Evolutionary conservation across 2,797 vertebrate genomes (phyloP).

Genomic region (Parauchenoglanis punctatus): DNA sequence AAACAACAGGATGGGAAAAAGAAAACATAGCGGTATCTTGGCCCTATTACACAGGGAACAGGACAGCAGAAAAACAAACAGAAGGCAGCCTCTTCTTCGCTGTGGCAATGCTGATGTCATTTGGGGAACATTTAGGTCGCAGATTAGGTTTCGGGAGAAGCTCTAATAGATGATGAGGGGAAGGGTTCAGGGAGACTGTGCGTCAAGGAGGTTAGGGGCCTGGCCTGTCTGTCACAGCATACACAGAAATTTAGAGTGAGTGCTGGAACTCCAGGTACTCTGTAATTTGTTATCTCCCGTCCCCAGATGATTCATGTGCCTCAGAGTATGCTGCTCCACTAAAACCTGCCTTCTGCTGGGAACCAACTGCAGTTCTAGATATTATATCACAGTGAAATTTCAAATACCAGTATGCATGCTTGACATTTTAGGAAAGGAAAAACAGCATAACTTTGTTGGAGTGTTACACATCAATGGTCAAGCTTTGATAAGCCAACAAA

Average conservation of each 20-base stretch:
- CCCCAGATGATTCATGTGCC: slow-evolving; percentile 39
- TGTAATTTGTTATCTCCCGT: slow-evolving; percentile 42
- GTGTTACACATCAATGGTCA: slow-evolving; percentile 49
- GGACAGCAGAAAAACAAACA: slow-evolving; percentile 60
- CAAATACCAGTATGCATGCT: not conserved
- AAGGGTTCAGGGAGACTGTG: slow-evolving; percentile 52
- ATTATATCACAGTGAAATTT: slow-evolving; percentile 23
- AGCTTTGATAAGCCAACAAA: slow-evolving; percentile 60
- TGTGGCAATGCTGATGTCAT: slow-evolving; percentile 68
- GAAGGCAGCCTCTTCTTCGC: slow-evolving; percentile 52
- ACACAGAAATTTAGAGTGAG: slow-evolving; percentile 22
- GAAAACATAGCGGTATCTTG: slow-evolving; percentile 60
- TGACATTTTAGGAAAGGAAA: slow-evolving; percentile 29
- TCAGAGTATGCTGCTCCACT: slow-evolving; percentile 11
- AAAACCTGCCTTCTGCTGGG: slow-evolving; percentile 5
- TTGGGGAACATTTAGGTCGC: slow-evolving; percentile 64
- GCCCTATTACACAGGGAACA: slow-evolving; percentile 59
- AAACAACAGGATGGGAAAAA: slow-evolving; percentile 70
- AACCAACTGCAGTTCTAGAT: slow-evolving; percentile 19
- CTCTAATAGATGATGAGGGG: slow-evolving; percentile 54
- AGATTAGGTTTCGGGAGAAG: slow-evolving; percentile 57
- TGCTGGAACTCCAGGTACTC: slow-evolving; percentile 45
- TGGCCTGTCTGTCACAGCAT: slow-evolving; percentile 37
- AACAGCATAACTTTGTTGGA: slow-evolving; percentile 30
- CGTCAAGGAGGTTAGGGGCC: slow-evolving; percentile 17